Evolutionary conservation across 1,140 invertebrate species (phyloP).

Genomic region (Medauroidea extradentata): DNA sequence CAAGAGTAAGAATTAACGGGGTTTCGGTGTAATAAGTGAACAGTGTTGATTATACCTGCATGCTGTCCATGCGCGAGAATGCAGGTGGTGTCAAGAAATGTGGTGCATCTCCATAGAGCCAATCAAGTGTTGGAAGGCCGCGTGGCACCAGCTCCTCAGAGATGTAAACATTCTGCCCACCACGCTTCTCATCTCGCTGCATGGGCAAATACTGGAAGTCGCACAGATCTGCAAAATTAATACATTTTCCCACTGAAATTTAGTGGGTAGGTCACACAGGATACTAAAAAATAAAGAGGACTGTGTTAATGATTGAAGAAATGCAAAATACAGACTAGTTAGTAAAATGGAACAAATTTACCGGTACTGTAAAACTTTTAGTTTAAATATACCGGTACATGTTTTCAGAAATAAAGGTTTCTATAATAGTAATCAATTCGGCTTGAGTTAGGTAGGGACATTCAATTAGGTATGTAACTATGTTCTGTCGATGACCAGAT

Average conservation of each 20-base stretch:
- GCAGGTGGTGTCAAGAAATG: conserved; percentile 68
- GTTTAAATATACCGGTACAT: too few species aligned
- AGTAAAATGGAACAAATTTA: neutral
- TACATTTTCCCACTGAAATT: neutral
- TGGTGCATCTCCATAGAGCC: conserved; percentile 54
- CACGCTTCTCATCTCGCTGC: conserved; percentile 34
- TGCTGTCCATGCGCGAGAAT: conserved; percentile 72
- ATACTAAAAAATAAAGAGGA: conserved; percentile 19
- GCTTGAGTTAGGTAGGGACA: too few species aligned
- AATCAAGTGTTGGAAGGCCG: conserved; percentile 53
- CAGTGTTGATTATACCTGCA: conserved; percentile 29
- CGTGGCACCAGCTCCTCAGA: conserved; percentile 63
- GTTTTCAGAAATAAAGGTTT: too few species aligned
- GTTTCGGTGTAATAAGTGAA: too few species aligned
- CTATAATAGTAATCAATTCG: too few species aligned
- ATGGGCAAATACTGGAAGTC: conserved; percentile 91
- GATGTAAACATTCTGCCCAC: conserved; percentile 50
- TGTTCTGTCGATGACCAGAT: too few species aligned
- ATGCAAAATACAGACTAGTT: neutral
- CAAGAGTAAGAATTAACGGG: too few species aligned
- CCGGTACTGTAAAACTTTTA: too few species aligned
- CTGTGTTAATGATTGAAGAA: neutral
- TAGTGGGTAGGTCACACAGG: too few species aligned
- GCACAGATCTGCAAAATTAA: conserved; percentile 60
- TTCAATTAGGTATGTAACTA: too few species aligned